A percentile compares a stretch with the other conserved stretches of the same genome.
phyloP scores from a whole-genome alignment of 1,140 invertebrate species.

The Drosophila ohnishii region DNA sequence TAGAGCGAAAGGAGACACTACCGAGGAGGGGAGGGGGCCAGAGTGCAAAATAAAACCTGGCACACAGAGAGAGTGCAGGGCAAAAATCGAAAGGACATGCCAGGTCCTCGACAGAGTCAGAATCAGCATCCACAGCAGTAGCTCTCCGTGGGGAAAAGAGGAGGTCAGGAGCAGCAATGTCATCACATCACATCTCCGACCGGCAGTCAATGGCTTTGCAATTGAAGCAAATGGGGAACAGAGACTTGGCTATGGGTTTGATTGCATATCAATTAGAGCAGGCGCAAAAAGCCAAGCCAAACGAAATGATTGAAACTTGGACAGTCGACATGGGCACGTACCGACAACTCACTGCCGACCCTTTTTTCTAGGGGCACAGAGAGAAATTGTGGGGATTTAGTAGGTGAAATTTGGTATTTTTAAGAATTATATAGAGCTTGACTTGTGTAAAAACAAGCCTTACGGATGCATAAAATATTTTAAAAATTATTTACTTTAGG shows the following conservation, averaged over 20 bases:
- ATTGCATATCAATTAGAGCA: constrained; percentile 81
- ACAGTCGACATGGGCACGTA: constrained; percentile 63
- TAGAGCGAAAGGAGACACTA: not conserved
- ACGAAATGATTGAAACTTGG: constrained; percentile 80
- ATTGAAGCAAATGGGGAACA: constrained; percentile 62
- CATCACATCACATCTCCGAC: constrained; percentile 37
- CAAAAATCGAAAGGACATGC: constrained; percentile 28
- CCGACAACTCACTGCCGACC: constrained; percentile 11
- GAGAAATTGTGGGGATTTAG: not conserved
- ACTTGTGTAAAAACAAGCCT: not conserved
- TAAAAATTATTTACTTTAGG: not conserved
- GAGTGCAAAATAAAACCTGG: constrained; percentile 43
- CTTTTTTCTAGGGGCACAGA: constrained; percentile 3
- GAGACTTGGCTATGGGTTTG: constrained; percentile 59
- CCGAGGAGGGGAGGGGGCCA: constrained; percentile 1
- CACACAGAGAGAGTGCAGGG: constrained; percentile 24
- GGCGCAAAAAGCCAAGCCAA: constrained; percentile 78
- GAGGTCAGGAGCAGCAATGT: constrained; percentile 21
- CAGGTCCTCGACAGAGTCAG: constrained; percentile 9
- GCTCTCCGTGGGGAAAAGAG: not conserved
- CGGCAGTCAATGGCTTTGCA: constrained; percentile 58
- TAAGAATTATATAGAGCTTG: not conserved
- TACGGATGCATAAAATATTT: not conserved
- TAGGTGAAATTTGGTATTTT: not conserved
- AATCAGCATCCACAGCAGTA: constrained; percentile 34